Percentiles rank a stretch among this genome's conserved stretches.
These are phyloP conservation scores for Brenthis daphne DNA, from an alignment of 2,888 invertebrate genomes.

Conservation along the genomic window DNA sequence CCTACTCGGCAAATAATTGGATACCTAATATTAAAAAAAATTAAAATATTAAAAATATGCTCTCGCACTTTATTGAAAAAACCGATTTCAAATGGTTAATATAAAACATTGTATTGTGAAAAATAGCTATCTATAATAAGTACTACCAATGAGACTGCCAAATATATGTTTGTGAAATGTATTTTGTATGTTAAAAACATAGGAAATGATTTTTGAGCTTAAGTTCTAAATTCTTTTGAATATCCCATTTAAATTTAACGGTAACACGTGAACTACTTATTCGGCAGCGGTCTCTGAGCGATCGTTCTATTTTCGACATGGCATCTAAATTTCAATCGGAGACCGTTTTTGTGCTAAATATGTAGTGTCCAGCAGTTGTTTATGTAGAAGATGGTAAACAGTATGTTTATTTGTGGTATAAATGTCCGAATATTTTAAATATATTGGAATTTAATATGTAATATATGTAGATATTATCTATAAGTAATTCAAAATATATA, in stretches of 20 bases:
- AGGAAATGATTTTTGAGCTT: neutral
- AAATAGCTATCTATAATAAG: too few species aligned
- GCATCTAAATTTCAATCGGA: conserved; percentile 64
- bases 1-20: too few species aligned
- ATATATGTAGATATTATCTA: too few species aligned
- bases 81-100: too few species aligned
- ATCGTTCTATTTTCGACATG: conserved; percentile 59
- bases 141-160: too few species aligned
- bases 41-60: too few species aligned
- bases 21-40: too few species aligned
- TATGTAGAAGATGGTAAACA: conserved; percentile 59
- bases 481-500: too few species aligned
- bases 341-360: conserved; percentile 63
- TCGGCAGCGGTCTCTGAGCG: conserved; percentile 51
- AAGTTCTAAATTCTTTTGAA: conserved; percentile 1
- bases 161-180: too few species aligned
- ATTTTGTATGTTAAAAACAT: too few species aligned
- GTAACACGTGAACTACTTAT: conserved; percentile 40
- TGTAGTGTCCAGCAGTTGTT: conserved; percentile 52
- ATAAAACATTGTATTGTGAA: too few species aligned
- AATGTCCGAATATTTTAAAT: conserved; percentile 24
- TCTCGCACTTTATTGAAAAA: too few species aligned
- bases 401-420: conserved; percentile 16
- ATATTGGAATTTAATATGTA: neutral
- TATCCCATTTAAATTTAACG: conserved; percentile 26